Evolutionary conservation across 1,140 invertebrate genomes (phyloP), one percentile per base, ranked within the genome.

Genomic region (Drosophila cardini): DNA sequence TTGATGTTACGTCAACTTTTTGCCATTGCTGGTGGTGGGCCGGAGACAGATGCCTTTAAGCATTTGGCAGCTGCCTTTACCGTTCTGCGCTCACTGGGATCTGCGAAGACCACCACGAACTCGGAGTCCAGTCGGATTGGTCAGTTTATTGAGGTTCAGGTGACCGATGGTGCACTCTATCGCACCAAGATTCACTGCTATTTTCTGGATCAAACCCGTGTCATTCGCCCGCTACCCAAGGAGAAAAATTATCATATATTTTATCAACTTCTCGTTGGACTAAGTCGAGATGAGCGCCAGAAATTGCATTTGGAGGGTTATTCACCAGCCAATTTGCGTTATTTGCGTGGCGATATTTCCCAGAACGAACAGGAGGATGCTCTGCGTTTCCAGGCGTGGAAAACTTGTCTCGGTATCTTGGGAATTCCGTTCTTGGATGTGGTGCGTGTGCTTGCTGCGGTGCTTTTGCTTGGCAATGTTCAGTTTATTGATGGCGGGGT

Each of bases 221-320:
- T 98, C 11, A 97, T 98, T 64, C 94, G 95, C 30, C 97, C 97
- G 4, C 93, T 97, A 72, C 93, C 95, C 7, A 95, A 96, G 84
- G 98, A 98, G 93, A 98, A 98, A 86, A 99, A 98, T 93, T 99
- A 98, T 91, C 98, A 99, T 90, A 98, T 99, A 90, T 99, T 99
- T 93, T 99, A 99, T 93, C 98, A 99, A 93, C 96, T 99, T 96
- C 93, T 99, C 21, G 97, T 97, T 11, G 98, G 98, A 3, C 94
- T 99, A 1, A 95, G 95, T 10, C 92, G 95, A 48, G 97, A 98
- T 77, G 98, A 98, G 93, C 94, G 97, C 92, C 94, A 95, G 0
- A 97, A 96, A 93, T 93, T 98, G 1, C 96, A 97, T 86, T 92
- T 98, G 34, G 96, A 98, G 82, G 96, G 96, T 4, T 97, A 97